Conservation (phyloP, 2,113 vertebrate genomes). For the Trinectes maculatus region DNA sequence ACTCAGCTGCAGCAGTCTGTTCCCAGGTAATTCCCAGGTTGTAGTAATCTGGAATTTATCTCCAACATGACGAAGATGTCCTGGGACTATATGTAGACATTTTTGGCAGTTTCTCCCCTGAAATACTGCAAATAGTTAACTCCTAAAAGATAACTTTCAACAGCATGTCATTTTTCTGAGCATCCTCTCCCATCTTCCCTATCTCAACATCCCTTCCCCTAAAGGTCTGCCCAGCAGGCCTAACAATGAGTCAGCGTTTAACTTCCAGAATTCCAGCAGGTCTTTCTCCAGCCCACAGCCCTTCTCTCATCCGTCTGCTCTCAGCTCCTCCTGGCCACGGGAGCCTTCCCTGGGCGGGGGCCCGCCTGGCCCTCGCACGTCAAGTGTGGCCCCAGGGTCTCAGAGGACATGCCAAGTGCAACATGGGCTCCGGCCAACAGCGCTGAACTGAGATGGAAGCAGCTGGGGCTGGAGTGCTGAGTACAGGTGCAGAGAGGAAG, state of each 20-base stretch:
- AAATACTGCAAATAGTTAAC: conserved; percentile 11
- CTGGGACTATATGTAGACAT: not conserved
- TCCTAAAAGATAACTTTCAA: not conserved
- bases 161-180: conserved; percentile 18
- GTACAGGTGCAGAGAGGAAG: conserved; percentile 81
- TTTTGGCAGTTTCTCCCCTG: not conserved
- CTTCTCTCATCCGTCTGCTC: conserved; percentile 60
- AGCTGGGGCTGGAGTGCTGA: conserved; percentile 72
- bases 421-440: conserved; percentile 77
- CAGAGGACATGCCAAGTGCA: conserved; percentile 84
- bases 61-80: not conserved
- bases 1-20: not conserved
- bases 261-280: conserved; percentile 58
- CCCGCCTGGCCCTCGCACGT: conserved; percentile 77
- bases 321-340: conserved; percentile 68
- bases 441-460: conserved; percentile 68
- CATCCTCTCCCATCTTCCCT: not conserved
- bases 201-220: conserved; percentile 21
- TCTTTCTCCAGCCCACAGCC: conserved; percentile 58
- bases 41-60: not conserved
- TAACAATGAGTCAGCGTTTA: conserved; percentile 71
- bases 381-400: conserved; percentile 79
- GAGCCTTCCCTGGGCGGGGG: conserved; percentile 70
- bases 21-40: not conserved
- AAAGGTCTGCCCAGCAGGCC: conserved; percentile 25